phyloP scores from a whole-genome alignment of 2,113 vertebrate genomes.

The Oryzias curvinotus region DNA sequence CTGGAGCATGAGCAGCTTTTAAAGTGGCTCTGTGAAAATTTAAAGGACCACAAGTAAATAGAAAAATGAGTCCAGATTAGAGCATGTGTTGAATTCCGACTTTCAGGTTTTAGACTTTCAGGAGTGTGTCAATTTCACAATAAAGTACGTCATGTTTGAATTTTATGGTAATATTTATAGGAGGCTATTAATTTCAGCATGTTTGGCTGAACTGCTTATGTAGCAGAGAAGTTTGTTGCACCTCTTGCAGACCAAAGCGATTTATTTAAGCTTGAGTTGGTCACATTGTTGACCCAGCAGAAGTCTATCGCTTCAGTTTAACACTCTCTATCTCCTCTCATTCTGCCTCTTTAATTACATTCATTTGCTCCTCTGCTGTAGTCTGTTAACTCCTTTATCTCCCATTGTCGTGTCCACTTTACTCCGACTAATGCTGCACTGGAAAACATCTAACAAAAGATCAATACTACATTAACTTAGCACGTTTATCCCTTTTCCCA shows the following conservation, averaged over 20 bases:
- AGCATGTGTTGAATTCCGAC: too few species aligned
- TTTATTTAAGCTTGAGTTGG: too few species aligned
- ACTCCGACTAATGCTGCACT: constrained; percentile 4
- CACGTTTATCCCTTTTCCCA: constrained; percentile 3
- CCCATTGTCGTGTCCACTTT: constrained; percentile 19
- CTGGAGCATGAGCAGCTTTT: constrained; percentile 17
- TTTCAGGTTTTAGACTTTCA: too few species aligned
- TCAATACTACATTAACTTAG: constrained; percentile 30
- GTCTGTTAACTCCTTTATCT: constrained; percentile 6
- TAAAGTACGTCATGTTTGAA: neutral
- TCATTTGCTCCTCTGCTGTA: constrained; percentile 2
- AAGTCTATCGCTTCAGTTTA: neutral
- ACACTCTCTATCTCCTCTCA: neutral
- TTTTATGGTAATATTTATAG: neutral
- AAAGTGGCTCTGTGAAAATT: neutral
- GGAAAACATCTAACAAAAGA: constrained; percentile 14
- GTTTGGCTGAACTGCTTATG: neutral
- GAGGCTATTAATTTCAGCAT: neutral
- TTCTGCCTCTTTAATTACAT: neutral
- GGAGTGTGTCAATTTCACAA: too few species aligned
- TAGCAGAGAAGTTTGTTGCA: too few species aligned
- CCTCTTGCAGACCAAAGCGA: too few species aligned
- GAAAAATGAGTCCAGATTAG: too few species aligned
- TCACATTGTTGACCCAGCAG: too few species aligned
- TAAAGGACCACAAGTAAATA: too few species aligned